Percentiles rank a stretch among this genome's conserved stretches.
Conservation (phyloP, 2,888 invertebrate species). For the Epinotia ramella region DNA sequence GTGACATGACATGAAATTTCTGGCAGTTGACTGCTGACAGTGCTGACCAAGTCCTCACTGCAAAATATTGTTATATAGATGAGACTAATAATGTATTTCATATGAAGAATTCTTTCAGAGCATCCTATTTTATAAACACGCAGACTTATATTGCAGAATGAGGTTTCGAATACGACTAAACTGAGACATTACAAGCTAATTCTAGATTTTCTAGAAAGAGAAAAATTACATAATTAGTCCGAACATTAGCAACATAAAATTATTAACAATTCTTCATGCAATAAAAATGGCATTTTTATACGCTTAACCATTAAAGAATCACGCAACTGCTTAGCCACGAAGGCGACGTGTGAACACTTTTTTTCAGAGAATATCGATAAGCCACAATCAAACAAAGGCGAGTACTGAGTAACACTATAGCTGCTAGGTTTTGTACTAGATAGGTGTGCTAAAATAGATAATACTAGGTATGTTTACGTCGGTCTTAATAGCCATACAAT, state of each 20-base stretch:
- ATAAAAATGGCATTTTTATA: not conserved
- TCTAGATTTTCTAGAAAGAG: too few species aligned
- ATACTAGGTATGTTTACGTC: slow-evolving; percentile 55
- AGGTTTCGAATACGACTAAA: too few species aligned
- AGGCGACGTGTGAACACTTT: not conserved
- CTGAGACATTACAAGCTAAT: too few species aligned
- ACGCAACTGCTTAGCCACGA: not conserved
- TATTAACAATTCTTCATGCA: not conserved
- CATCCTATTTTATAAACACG: too few species aligned
- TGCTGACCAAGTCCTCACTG: too few species aligned
- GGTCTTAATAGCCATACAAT: slow-evolving; percentile 58
- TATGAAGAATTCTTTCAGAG: too few species aligned
- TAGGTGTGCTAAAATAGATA: slow-evolving; percentile 49
- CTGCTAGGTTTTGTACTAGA: slow-evolving; percentile 1
- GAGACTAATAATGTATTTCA: too few species aligned
- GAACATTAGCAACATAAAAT: too few species aligned
- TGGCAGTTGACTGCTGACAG: too few species aligned
- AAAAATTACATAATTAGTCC: not conserved
- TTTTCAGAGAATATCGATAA: not conserved
- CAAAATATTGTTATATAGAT: too few species aligned
- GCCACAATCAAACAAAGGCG: not conserved
- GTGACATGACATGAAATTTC: not conserved
- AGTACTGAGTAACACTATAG: not conserved
- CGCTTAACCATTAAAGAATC: not conserved
- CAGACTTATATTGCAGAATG: too few species aligned